These are phyloP conservation scores for Trachelus tabidus DNA, from an alignment of 2,888 invertebrate species.

Conservation along the genomic window DNA sequence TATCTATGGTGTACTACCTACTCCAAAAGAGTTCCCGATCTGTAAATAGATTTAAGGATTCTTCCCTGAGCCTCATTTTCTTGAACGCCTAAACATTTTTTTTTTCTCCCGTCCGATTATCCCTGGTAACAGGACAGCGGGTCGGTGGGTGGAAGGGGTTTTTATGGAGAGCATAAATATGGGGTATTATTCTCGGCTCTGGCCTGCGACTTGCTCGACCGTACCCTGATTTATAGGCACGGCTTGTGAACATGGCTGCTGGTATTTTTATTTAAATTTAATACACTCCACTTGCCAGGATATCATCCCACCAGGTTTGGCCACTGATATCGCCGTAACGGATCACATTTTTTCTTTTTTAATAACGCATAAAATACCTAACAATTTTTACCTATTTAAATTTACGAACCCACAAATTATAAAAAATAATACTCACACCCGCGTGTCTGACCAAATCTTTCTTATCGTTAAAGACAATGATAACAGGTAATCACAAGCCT, in stretches of 20 bases:
- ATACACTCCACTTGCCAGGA: constrained; percentile 47
- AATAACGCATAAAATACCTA: not conserved
- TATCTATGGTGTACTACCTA: not conserved
- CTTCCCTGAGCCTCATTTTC: not conserved
- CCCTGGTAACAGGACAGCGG: constrained; percentile 16
- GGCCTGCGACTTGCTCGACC: constrained; percentile 51
- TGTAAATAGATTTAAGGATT: not conserved
- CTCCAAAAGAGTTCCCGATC: not conserved
- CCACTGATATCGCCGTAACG: not conserved
- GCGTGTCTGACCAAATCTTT: not conserved
- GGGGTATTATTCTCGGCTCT: constrained; percentile 62
- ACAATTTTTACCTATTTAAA: not conserved
- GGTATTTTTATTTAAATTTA: constrained; percentile 67
- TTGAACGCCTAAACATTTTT: not conserved
- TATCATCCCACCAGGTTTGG: not conserved
- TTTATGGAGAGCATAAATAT: constrained; percentile 61
- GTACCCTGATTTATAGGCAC: constrained; percentile 62
- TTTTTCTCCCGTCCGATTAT: not conserved
- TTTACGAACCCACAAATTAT: not conserved
- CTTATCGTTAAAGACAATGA: not conserved
- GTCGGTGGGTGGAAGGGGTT: constrained; percentile 35
- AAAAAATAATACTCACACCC: not conserved
- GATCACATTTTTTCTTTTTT: not conserved
- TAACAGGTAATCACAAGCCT: not conserved
- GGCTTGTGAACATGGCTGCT: constrained; percentile 62